Conservation (phyloP, 2,888 invertebrate genomes). For the Callinectes sapidus region DNA sequence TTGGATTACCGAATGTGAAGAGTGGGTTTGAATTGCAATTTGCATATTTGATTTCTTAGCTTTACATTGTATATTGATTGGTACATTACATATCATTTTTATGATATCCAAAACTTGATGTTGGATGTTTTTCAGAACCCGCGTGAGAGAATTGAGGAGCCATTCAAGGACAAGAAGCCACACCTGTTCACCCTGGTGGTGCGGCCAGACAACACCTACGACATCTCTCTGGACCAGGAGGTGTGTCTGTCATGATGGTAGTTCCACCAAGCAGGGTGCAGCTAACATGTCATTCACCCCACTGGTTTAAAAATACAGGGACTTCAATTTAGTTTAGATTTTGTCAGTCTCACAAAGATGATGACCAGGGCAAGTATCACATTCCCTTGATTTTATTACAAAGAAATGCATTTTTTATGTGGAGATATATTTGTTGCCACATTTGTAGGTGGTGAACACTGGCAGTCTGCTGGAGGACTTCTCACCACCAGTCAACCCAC, state of each 20-base stretch:
- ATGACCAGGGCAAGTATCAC: too few relatives aligned
- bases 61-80: neutral
- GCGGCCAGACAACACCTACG: slow-evolving; percentile 87
- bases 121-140: slow-evolving; percentile 58
- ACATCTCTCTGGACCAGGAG: slow-evolving; percentile 88
- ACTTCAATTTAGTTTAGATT: too few relatives aligned
- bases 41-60: neutral
- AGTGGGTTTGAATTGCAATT: neutral
- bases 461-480: slow-evolving; percentile 93
- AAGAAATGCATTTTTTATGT: neutral
- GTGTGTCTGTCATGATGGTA: slow-evolving; percentile 73
- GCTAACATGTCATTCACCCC: too few relatives aligned
- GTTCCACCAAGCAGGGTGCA: too few relatives aligned
- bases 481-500: slow-evolving; percentile 95
- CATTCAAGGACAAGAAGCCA: slow-evolving; percentile 93
- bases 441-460: slow-evolving; percentile 81
- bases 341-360: too few relatives aligned
- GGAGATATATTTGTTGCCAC: neutral
- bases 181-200: slow-evolving; percentile 89
- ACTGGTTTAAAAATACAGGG: neutral
- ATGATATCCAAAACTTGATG: neutral
- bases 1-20: neutral
- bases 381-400: neutral
- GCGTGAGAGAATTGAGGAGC: slow-evolving; percentile 80
- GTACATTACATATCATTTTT: neutral